A percentile compares a stretch with the other conserved stretches of the same genome.
Evolutionary conservation across 2,888 invertebrate genomes (phyloP).

Genomic region (Megastigmus dorsalis): DNA sequence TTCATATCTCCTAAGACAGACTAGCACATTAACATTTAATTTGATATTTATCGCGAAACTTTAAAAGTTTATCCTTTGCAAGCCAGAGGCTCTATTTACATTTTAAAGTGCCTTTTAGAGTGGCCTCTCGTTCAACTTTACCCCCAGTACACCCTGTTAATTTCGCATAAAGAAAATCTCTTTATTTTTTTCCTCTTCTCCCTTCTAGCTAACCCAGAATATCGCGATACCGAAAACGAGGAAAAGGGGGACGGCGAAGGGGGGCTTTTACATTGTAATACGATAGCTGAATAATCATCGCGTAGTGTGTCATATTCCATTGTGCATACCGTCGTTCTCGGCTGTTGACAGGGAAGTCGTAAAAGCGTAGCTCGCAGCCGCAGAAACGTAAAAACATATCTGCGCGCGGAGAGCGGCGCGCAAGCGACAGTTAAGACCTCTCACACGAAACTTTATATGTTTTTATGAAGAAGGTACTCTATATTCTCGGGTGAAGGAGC

Average conservation of each 20-base stretch:
- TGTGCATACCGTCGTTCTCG: slow-evolving; percentile 5
- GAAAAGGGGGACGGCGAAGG: background rate
- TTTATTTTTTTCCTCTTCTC: too few species aligned
- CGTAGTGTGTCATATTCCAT: background rate
- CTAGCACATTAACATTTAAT: too few species aligned
- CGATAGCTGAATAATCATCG: slow-evolving; percentile 20
- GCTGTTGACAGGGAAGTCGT: slow-evolving; percentile 25
- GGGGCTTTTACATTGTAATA: background rate
- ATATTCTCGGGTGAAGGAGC: background rate
- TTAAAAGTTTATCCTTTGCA: too few species aligned
- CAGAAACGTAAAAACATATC: slow-evolving; percentile 22
- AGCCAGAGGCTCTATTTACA: too few species aligned
- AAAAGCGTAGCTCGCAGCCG: slow-evolving; percentile 11
- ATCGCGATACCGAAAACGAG: background rate
- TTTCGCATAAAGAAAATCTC: too few species aligned
- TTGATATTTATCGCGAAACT: too few species aligned
- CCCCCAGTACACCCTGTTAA: too few species aligned
- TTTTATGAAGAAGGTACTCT: slow-evolving; percentile 15
- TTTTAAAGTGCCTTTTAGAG: too few species aligned
- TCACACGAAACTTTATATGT: slow-evolving; percentile 10
- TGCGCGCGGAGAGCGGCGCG: background rate
- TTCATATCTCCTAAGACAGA: too few species aligned
- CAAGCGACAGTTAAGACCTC: slow-evolving; percentile 10
- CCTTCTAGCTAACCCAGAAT: too few species aligned
- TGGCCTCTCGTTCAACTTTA: too few species aligned